Percentiles rank a stretch among this genome's conserved stretches.
These are phyloP conservation scores for Phataginus tricuspis DNA, from an alignment of 2,797 vertebrate genomes.

Conservation along the genomic window DNA sequence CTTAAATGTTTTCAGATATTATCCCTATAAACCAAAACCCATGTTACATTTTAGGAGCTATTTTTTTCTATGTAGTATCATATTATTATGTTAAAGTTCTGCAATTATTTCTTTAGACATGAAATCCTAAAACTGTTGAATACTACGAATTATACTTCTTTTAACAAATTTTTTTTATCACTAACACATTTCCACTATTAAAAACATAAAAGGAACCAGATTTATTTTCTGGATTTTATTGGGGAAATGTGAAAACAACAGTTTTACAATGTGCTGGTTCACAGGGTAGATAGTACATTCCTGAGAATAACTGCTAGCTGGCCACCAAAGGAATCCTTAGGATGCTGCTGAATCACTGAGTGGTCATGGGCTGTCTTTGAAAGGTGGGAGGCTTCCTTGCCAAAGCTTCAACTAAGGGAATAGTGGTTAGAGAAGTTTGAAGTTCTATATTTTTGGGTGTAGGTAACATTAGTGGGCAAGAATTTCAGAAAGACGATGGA, in stretches of 20 bases:
- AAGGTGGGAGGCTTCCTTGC: background rate
- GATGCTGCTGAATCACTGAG: background rate
- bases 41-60: background rate
- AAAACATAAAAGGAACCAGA: constrained; percentile 82
- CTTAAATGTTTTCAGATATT: constrained; percentile 32
- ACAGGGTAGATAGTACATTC: constrained; percentile 53
- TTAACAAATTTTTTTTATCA: constrained; percentile 69
- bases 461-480: background rate
- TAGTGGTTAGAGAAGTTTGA: background rate
- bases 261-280: constrained; percentile 76
- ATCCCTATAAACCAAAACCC: background rate
- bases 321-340: background rate
- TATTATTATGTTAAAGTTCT: background rate
- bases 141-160: background rate
- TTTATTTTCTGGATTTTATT: constrained; percentile 83
- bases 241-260: constrained; percentile 82
- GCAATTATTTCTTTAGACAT: constrained; percentile 37
- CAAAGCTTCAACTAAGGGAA: background rate
- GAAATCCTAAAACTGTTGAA: background rate
- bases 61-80: background rate
- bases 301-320: background rate
- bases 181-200: constrained; percentile 82
- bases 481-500: background rate
- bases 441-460: background rate
- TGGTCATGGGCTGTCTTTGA: background rate